Evolutionary conservation across 2,113 vertebrate genomes (phyloP).

Genomic region (Petroica traversi): DNA sequence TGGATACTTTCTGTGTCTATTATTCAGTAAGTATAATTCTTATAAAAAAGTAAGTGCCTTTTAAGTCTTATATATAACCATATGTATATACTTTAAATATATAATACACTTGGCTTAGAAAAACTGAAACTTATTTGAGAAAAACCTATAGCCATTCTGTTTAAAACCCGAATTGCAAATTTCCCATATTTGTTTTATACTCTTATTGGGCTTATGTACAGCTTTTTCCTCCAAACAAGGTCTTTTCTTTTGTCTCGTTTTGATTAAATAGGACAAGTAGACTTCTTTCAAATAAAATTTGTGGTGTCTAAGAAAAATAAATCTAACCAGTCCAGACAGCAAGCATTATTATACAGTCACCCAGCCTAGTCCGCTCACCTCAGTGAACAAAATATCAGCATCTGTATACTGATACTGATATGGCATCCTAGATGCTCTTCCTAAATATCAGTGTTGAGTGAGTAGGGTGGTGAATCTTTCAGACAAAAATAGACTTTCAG

Average conservation of each 20-base stretch:
- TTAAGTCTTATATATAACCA: not conserved
- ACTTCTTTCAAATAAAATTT: not conserved
- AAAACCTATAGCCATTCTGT: not conserved
- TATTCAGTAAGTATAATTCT: not conserved
- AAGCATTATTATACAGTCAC: not conserved
- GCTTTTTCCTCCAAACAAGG: not conserved
- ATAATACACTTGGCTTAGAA: not conserved
- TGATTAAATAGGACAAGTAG: not conserved
- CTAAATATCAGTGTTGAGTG: not conserved
- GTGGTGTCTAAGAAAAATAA: not conserved
- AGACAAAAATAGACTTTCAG: not conserved
- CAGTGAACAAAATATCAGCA: not conserved
- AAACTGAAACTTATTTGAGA: not conserved
- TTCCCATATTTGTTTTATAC: constrained; percentile 9
- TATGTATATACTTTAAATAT: not conserved
- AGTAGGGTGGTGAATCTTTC: not conserved
- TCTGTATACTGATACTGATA: not conserved
- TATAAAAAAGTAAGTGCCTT: constrained; percentile 9
- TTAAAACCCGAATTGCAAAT: not conserved
- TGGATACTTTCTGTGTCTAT: constrained; percentile 11
- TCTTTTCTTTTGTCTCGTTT: not conserved
- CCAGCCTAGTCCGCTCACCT: not conserved
- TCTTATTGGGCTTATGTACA: not conserved
- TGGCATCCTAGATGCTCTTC: not conserved
- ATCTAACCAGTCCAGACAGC: not conserved